These are phyloP conservation scores for Acrossocheilus fasciatus DNA, from an alignment of 2,797 vertebrate species.

Conservation along the genomic window DNA sequence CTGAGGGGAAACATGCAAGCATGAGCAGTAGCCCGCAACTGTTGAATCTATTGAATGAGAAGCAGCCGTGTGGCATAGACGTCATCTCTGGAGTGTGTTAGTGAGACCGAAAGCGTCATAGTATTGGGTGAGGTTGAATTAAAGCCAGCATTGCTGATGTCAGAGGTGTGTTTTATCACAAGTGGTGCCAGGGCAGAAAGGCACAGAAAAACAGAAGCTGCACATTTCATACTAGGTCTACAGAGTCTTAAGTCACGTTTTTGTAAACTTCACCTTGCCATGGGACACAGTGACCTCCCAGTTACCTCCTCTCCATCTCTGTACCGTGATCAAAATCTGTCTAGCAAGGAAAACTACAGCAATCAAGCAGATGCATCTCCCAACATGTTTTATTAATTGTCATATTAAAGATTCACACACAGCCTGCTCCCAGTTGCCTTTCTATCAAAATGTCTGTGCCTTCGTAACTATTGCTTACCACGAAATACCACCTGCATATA, in stretches of 20 bases:
- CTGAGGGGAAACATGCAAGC: constrained; percentile 35
- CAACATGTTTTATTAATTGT: constrained; percentile 79
- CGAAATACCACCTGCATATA: neutral
- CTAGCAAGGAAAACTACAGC: constrained; percentile 68
- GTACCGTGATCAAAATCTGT: constrained; percentile 67
- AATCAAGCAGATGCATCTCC: constrained; percentile 67
- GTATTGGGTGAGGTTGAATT: constrained; percentile 30
- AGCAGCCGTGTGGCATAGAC: neutral
- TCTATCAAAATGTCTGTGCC: constrained; percentile 32
- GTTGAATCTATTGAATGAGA: constrained; percentile 36
- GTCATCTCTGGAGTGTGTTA: constrained; percentile 28
- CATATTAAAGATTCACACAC: constrained; percentile 76
- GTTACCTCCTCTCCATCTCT: constrained; percentile 70
- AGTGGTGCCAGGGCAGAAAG: neutral
- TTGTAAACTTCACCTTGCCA: constrained; percentile 38
- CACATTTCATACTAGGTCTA: neutral
- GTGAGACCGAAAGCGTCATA: constrained; percentile 28
- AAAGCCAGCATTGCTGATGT: constrained; percentile 58
- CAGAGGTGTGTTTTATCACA: constrained; percentile 55
- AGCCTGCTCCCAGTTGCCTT: constrained; percentile 36
- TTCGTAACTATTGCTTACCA: neutral
- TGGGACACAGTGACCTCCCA: constrained; percentile 68
- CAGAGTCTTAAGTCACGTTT: neutral
- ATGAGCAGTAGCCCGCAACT: constrained; percentile 45
- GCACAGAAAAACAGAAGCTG: neutral